Evolutionary conservation across 2,797 vertebrate genomes (phyloP), one percentile per base, ranked within the genome.

Genomic region (Buceros bicornis): DNA sequence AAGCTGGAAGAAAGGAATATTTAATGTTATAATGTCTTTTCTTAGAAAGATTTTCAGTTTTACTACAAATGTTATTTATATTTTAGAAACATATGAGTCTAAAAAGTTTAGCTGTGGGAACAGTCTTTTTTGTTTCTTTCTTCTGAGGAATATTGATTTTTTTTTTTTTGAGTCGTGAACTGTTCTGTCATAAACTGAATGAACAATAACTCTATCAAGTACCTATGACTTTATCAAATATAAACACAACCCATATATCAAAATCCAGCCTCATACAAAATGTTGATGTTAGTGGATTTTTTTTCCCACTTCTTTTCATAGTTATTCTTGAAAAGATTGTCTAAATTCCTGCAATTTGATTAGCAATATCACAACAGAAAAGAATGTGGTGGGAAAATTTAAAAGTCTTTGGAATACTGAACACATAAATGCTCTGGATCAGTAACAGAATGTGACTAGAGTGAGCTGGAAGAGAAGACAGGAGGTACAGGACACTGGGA

Each of bases 251-350:
- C 8, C 13, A 17, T 40, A 16, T 21, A 66, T 62, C 58, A 69
- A 86, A 89, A 80, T 62, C n/a, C 6, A 50, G 4, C 8, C 31
- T 6, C n/a, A 31, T 56, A 47, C 1, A 57, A 72, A 83, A 51
- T 48, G 14, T 14, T 77, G 13, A 48, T 84, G 16, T 0, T 45
- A 66, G 15, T 48, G 12, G 1, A 1, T 0, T 45, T 80, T 87
- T 81, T 6, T 11, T 77, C 40, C 16, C 9, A 31, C 10, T 48
- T 35, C 22, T 73, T 76, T 69, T 22, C 43, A 50, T 24, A 35
- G 5, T 47, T 79, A 29, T 67, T 74, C 35, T 67, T 56, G 17
- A 87, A 93, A 71, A 70, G 1, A 5, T 66, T 51, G 24, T 85
- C 82, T 74, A 56, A 33, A 62, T 66, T 54, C 10, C 11, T 66